Conservation (phyloP, 2,888 invertebrate genomes). For the Platypus cylindrus region DNA sequence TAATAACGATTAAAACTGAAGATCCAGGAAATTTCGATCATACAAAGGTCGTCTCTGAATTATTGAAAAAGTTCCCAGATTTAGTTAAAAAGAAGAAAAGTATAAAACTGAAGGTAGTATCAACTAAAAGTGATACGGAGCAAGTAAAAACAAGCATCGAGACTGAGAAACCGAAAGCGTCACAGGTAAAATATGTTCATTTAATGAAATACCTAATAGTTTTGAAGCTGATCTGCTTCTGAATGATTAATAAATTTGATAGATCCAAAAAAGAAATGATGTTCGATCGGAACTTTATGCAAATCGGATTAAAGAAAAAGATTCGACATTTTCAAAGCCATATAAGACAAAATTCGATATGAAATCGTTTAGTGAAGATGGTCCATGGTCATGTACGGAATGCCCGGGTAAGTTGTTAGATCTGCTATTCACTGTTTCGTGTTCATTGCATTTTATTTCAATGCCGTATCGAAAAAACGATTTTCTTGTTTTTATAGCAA, state of each 20-base stretch:
- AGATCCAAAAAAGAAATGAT: no score
- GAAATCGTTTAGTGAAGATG: slow-evolving; percentile 34
- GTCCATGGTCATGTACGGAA: slow-evolving; percentile 71
- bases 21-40: slow-evolving; percentile 38
- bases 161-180: slow-evolving; percentile 4
- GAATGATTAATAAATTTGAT: no score
- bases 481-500: slow-evolving; percentile 7
- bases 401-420: slow-evolving; percentile 54
- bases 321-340: no score
- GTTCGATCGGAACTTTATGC: no score
- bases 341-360: slow-evolving; percentile 2
- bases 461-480: not conserved
- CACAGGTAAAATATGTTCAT: not conserved
- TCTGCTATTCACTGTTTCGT: no score
- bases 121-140: slow-evolving; percentile 30
- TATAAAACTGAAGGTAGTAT: slow-evolving; percentile 73
- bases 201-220: no score
- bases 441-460: not conserved
- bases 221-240: no score
- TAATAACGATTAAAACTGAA: slow-evolving; percentile 27
- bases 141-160: slow-evolving; percentile 13
- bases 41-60: slow-evolving; percentile 78
- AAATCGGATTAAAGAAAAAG: no score
- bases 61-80: slow-evolving; percentile 78
- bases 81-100: slow-evolving; percentile 77